These are phyloP conservation scores for Pseudomugil gertrudae DNA, from an alignment of 2,797 vertebrate genomes.

Conservation along the genomic window DNA sequence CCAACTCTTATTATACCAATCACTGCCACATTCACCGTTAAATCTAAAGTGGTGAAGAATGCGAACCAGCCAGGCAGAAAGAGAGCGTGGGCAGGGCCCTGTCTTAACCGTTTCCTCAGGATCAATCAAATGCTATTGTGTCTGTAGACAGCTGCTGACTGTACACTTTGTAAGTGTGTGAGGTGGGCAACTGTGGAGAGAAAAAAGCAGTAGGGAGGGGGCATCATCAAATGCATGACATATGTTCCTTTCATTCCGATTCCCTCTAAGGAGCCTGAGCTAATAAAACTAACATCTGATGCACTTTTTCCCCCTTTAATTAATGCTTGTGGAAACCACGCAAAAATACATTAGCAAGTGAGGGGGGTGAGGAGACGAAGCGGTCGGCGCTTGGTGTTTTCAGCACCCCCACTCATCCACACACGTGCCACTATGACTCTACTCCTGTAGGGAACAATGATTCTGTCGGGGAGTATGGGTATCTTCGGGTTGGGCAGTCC, in stretches of 20 bases:
- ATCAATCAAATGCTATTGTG: constrained; percentile 76
- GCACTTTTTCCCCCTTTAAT: constrained; percentile 79
- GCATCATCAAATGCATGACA: constrained; percentile 79
- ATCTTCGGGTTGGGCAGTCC: constrained; percentile 66
- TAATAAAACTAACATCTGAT: constrained; percentile 86
- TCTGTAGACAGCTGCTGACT: constrained; percentile 81
- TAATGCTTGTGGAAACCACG: constrained; percentile 75
- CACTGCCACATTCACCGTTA: constrained; percentile 63
- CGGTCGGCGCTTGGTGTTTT: constrained; percentile 50
- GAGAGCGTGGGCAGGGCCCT: constrained; percentile 55
- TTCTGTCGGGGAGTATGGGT: constrained; percentile 41
- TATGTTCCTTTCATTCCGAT: constrained; percentile 84
- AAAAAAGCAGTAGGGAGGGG: constrained; percentile 45
- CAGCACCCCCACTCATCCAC: constrained; percentile 43
- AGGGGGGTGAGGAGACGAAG: constrained; percentile 15
- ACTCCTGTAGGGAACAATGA: constrained; percentile 71
- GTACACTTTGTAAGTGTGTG: constrained; percentile 73
- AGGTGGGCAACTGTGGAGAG: constrained; percentile 74
- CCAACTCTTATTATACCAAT: constrained; percentile 57
- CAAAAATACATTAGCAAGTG: constrained; percentile 66
- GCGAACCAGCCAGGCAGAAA: constrained; percentile 49
- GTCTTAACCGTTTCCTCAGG: constrained; percentile 71
- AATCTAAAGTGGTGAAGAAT: constrained; percentile 64
- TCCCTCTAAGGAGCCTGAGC: constrained; percentile 76
- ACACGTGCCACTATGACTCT: constrained; percentile 55